Base-by-base conservation (phyloP, 92 coral and sea anemone genomes). In the Paragorgia papillata region DNA sequence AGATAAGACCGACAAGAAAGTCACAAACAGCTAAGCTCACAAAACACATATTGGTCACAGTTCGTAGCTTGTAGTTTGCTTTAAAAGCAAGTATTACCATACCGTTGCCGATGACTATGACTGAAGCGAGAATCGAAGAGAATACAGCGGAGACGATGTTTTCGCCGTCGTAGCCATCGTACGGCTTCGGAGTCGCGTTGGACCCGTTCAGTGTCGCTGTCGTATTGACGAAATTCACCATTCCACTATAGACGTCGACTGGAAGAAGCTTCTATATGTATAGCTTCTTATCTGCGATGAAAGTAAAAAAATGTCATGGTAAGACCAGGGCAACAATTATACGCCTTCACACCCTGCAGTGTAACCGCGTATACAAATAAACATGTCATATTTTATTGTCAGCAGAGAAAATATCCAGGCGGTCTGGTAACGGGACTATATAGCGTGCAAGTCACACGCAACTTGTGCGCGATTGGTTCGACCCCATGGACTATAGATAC, bases 1-100 rank as follows among this genome's bases (percentile, higher is more conserved):
- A 91, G 7, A 91, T 87, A 33, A 86, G 59, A 0, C 97, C 97
- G 2, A 91, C 97, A 26, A 91, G 87, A 9, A 73, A 70, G 29
- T 91, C 97, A 55, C 94, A 86, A 8, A 86, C 68, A 0, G 97
- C 90, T 19, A 91, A 79, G 33, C 91, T 89, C 33, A 91, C 75
- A 26, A 91, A 87, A 20, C 90, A 79, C 24, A 86, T 81, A 37
- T 91, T 88, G 12, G 97, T 89, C 20, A 84, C 86, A 0, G 94
- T 89, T 13, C 94, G 86, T 17, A 91, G 74, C 60, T 85, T 89
- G 73, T 83, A 83, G 81, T 91, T 91, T n/a, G 89, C 79, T 9
- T 75, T 74, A 61, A 86, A 91, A 0, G 97, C 85, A 8, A 85
- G 48, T 44, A 91, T 77, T 19, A 91, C 86, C 19, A 91, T 82